Evolutionary conservation across 2,888 invertebrate genomes (phyloP).

Genomic region (Sesia apiformis): DNA sequence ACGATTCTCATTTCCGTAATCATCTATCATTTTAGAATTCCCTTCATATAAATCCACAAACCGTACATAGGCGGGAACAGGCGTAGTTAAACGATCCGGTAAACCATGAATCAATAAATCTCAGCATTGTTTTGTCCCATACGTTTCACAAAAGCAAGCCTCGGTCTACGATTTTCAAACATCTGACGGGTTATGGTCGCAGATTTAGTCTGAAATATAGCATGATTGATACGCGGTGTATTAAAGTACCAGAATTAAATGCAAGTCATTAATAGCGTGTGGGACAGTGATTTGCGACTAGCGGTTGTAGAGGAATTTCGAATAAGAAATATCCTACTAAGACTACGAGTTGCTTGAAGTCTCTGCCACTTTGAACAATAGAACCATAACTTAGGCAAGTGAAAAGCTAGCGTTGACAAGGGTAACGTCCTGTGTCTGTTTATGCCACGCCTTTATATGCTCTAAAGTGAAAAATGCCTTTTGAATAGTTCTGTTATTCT

Average conservation of each 20-base stretch:
- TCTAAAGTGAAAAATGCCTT: neutral
- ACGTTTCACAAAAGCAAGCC: conserved; percentile 6
- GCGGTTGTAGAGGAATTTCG: neutral
- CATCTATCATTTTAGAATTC: conserved; percentile 4
- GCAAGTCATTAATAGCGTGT: neutral
- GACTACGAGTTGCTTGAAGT: neutral
- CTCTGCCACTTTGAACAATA: conserved; percentile 42
- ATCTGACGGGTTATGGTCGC: neutral
- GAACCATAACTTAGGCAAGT: conserved; percentile 47
- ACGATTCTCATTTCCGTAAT: conserved; percentile 3
- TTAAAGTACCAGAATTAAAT: neutral
- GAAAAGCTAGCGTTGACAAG: conserved; percentile 55
- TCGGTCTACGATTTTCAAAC: neutral
- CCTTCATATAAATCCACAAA: neutral
- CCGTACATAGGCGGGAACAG: conserved; percentile 5
- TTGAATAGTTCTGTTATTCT: neutral
- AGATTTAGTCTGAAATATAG: neutral
- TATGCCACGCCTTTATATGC: conserved; percentile 22
- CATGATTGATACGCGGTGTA: neutral
- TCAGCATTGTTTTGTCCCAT: conserved; percentile 43
- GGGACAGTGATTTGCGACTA: neutral
- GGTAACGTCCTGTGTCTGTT: conserved; percentile 52
- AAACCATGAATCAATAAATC: conserved; percentile 36
- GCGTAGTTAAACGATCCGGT: conserved; percentile 13
- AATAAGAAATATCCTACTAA: neutral